These are phyloP conservation scores for Hystrix cristata DNA, from an alignment of 2,113 vertebrate species.

Conservation along the genomic window DNA sequence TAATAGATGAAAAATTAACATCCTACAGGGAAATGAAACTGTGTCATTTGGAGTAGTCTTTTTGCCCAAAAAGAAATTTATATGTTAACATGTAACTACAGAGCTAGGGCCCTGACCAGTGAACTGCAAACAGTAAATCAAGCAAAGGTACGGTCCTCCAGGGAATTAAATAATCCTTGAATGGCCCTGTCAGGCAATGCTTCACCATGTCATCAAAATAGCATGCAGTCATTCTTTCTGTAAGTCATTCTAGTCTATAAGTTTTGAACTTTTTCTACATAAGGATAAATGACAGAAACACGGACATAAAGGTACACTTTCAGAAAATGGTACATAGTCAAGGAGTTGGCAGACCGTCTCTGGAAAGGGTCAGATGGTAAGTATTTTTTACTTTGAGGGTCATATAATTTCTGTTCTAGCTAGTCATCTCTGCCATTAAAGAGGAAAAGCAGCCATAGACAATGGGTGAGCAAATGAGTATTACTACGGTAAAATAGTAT, in stretches of 20 bases:
- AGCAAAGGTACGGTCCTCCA: background rate
- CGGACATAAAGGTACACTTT: conserved; percentile 27
- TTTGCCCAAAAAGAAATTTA: conserved; percentile 55
- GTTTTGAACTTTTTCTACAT: conserved; percentile 20
- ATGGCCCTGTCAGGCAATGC: background rate
- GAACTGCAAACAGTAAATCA: conserved; percentile 32
- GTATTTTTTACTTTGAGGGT: background rate
- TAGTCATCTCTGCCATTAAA: background rate
- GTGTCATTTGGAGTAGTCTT: background rate
- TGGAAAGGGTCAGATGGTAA: background rate
- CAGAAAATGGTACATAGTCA: background rate
- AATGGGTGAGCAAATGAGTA: background rate
- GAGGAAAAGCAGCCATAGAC: background rate
- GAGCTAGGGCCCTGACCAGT: background rate
- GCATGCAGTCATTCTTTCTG: background rate
- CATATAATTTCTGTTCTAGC: background rate
- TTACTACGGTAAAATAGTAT: background rate
- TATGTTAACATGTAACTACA: conserved; percentile 14
- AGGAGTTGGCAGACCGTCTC: background rate
- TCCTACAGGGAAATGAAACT: conserved; percentile 14
- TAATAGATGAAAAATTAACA: conserved; percentile 59
- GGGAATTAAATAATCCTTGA: background rate
- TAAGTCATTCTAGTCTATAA: background rate
- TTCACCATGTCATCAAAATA: background rate
- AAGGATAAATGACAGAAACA: conserved; percentile 43